Base-by-base conservation (phyloP, 2,888 invertebrate species). In the Stomorhina lunata region DNA sequence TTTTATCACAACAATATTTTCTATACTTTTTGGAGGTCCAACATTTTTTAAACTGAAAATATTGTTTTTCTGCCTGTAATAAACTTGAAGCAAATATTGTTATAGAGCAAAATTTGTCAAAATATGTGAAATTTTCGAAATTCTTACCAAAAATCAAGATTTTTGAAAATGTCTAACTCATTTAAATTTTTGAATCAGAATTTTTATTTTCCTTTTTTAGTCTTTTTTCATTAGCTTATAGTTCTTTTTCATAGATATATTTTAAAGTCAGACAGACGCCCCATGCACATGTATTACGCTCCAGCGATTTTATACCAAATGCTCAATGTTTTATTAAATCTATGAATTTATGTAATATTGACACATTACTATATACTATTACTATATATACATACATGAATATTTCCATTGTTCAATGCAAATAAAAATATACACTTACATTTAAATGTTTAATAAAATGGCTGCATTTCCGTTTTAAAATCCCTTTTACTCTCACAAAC, bases 291-390 rank as follows among this genome's bases (percentile, higher is more conserved):
- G 63, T 63, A 55, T n/a, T 34, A 76, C 12, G 29, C 5, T 15
- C 61, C 50, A 40, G 10, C 65, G 75, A 29, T 53, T 73, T 75
- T 75, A 32, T 71, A 59, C 34, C 57, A 81, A 66, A 43, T 53
- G 50, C 34, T 59, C 48, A 37, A n/a, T 37, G 25, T 37, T 20
- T 34, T 53, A 76, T 61, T 61, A 72, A 69, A 57, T 40, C 69
- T 61, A 53, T 59, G 59, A 66, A 68, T 77, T 77, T 72, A 72
- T 77, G 45, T 72, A 29, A 81, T 66, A 81, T 43, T 59, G 59
- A 81, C 53, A 72, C 53, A 66, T 61, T 17, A 53, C 55, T 59
- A 40, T 57, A n/a, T n/a, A n/a, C n/a, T 61, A 77, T 68, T 66
- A 22, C 43, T 15, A 53, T 53, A n/a, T 4, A 50, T 27, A n/a